Evolutionary conservation across 2,797 vertebrate species (phyloP).

Genomic region (Perodicticus potto): DNA sequence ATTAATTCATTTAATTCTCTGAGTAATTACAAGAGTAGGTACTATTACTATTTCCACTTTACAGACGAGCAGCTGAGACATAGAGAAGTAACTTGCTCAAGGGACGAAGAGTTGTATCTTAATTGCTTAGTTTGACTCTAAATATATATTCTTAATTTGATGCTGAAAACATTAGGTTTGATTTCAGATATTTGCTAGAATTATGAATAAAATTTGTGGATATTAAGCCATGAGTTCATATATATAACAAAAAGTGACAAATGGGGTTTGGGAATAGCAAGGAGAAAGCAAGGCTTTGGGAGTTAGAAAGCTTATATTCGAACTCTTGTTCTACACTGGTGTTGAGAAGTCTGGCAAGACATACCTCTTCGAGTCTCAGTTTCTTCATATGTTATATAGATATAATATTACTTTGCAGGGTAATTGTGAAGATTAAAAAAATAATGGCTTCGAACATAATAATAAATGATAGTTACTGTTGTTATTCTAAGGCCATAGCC

Average conservation of each 20-base stretch:
- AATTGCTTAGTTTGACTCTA: background rate
- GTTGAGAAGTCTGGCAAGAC: slow-evolving; percentile 12
- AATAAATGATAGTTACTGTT: slow-evolving; percentile 14
- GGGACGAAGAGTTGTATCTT: background rate
- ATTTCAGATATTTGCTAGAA: slow-evolving; percentile 47
- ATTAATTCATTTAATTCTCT: background rate
- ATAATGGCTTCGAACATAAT: background rate
- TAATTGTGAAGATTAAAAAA: slow-evolving; percentile 46
- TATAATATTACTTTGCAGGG: background rate
- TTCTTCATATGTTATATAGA: slow-evolving; percentile 38
- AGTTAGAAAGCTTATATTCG: background rate
- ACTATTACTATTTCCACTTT: background rate
- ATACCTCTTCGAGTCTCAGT: background rate
- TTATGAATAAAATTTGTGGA: slow-evolving; percentile 17
- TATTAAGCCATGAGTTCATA: background rate
- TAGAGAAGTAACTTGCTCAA: background rate
- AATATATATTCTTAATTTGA: background rate
- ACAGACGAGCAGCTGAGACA: background rate
- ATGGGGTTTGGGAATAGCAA: background rate
- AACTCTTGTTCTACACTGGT: slow-evolving; percentile 2
- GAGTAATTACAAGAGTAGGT: background rate
- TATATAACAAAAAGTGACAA: background rate
- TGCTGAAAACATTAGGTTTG: slow-evolving; percentile 13
- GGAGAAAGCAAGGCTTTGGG: background rate
- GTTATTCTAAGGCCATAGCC: background rate